Evolutionary conservation across 1,140 invertebrate species (phyloP).

Genomic region (Brevipalpus yothersi): DNA sequence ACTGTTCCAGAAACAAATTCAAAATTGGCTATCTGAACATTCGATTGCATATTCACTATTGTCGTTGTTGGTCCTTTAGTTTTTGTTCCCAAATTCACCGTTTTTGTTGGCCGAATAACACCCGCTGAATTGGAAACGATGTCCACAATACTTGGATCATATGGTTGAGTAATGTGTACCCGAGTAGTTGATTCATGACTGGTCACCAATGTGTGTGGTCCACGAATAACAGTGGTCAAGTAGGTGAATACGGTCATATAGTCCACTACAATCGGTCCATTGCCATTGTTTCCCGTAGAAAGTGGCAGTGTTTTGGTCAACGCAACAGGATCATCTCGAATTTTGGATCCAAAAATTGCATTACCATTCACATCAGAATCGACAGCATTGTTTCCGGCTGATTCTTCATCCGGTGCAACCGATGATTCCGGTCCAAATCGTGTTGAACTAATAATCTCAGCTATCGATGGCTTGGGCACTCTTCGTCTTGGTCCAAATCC

Average conservation of each 20-base stretch:
- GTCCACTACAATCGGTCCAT: conserved; percentile 6
- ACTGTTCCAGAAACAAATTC: neutral
- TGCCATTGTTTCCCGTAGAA: neutral
- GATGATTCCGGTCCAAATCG: neutral
- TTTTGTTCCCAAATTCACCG: conserved; percentile 4
- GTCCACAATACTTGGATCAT: conserved; percentile 7
- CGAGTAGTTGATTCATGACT: conserved; percentile 6
- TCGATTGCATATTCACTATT: conserved; percentile 6
- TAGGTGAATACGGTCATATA: conserved; percentile 11
- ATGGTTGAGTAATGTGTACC: conserved; percentile 1
- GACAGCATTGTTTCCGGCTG: neutral
- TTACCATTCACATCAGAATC: neutral
- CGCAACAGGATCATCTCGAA: neutral
- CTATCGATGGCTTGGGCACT: neutral
- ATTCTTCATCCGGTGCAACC: neutral
- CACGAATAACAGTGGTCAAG: conserved; percentile 11
- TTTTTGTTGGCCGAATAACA: conserved; percentile 3
- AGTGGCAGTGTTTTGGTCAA: neutral
- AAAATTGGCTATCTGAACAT: conserved; percentile 4
- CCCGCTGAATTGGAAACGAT: conserved; percentile 1
- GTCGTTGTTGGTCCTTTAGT: conserved; percentile 10
- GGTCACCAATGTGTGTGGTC: conserved; percentile 7
- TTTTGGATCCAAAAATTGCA: neutral
- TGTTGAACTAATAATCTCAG: neutral
- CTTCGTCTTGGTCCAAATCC: neutral